phyloP scores from a whole-genome alignment of 2,797 vertebrate genomes.

The Chlorospingus semifuscus region DNA sequence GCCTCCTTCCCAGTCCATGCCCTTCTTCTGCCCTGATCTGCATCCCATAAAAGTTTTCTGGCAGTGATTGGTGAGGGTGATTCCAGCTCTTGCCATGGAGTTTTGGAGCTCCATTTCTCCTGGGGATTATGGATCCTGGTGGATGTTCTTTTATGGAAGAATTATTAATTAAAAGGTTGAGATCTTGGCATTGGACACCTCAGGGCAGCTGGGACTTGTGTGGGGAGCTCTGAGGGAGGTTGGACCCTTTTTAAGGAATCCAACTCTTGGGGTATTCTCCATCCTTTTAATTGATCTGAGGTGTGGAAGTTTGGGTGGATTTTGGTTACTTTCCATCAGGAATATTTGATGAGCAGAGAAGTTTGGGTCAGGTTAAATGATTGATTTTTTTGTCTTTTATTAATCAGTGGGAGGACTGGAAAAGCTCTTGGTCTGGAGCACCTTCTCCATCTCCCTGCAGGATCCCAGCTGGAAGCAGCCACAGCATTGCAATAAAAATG shows the following conservation, averaged over 20 bases:
- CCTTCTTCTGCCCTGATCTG: constrained; percentile 16
- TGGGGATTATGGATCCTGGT: background rate
- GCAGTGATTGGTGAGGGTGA: constrained; percentile 18
- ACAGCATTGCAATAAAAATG: background rate
- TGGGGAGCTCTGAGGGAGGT: background rate
- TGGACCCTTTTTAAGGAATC: background rate
- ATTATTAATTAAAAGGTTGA: background rate
- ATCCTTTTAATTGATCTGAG: background rate
- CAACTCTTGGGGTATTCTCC: background rate
- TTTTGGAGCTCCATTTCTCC: background rate
- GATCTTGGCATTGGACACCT: background rate
- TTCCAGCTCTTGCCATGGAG: background rate
- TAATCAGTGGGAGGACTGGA: background rate
- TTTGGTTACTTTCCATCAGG: background rate
- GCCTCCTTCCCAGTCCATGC: background rate
- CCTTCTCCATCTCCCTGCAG: background rate
- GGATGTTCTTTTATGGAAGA: background rate
- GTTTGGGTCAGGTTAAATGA: background rate
- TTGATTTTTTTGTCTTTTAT: background rate
- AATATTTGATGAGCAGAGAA: background rate
- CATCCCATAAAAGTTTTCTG: background rate
- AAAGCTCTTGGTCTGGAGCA: background rate
- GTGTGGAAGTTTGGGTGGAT: background rate
- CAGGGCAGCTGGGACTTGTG: background rate
- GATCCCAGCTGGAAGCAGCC: background rate